Percentiles rank a stretch among this genome's conserved stretches.
Conservation (phyloP, 1,140 invertebrate species). For the Rhyacophila brunnea region DNA sequence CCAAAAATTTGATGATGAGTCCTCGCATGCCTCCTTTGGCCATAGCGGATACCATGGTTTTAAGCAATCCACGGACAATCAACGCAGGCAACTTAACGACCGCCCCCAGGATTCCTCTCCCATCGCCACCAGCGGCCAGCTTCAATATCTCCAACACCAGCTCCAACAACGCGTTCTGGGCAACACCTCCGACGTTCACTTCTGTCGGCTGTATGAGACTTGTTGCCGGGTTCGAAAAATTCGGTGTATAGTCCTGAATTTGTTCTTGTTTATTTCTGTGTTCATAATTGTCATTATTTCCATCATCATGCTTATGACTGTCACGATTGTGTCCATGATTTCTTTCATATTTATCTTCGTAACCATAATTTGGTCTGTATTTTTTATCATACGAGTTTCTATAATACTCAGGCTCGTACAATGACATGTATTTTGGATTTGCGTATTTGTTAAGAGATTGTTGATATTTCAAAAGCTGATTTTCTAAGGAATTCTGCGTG, state of each 20-base stretch:
- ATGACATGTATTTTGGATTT: background rate
- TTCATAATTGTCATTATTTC: background rate
- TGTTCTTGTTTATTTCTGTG: too few relatives aligned
- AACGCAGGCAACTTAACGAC: conserved; percentile 11
- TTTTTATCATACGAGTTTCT: too few relatives aligned
- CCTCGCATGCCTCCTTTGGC: conserved; percentile 21
- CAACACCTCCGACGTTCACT: background rate
- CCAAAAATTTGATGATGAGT: conserved; percentile 16
- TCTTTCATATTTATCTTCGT: too few relatives aligned
- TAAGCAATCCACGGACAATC: conserved; percentile 13
- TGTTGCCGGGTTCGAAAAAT: background rate
- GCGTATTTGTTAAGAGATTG: background rate
- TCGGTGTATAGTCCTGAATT: background rate
- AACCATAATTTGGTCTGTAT: too few relatives aligned
- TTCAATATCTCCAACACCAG: conserved; percentile 24
- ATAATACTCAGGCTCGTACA: background rate
- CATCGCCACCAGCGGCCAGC: conserved; percentile 17
- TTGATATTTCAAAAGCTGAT: background rate
- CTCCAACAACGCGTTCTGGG: conserved; percentile 8
- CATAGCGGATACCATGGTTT: background rate
- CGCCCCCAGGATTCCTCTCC: conserved; percentile 4
- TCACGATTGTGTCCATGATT: too few relatives aligned
- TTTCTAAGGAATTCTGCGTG: conserved; percentile 3
- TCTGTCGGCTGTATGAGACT: too few relatives aligned
- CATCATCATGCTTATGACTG: background rate